Conservation (phyloP, 2,797 vertebrate genomes). For the Steatocranus sp. region DNA sequence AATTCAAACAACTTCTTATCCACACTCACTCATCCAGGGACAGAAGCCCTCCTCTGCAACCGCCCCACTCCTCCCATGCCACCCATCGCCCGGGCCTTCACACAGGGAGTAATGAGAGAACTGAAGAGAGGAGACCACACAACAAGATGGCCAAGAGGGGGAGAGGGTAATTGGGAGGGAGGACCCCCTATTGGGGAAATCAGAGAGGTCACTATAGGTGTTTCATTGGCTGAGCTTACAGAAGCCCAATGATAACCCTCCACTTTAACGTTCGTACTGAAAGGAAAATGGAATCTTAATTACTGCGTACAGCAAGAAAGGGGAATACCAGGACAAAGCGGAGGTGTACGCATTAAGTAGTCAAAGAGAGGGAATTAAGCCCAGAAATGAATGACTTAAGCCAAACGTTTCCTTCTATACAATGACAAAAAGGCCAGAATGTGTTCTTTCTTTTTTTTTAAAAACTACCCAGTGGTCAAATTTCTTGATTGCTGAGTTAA, state of each 20-base stretch:
- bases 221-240: constrained; percentile 63
- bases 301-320: constrained; percentile 43
- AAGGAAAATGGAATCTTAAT: constrained; percentile 75
- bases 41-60: constrained; percentile 60
- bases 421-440: background rate
- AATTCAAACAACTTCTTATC: constrained; percentile 85
- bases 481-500: background rate
- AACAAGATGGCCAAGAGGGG: constrained; percentile 64
- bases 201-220: constrained; percentile 75
- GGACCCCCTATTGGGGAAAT: constrained; percentile 60
- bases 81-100: constrained; percentile 63
- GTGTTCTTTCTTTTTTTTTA: background rate
- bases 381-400: constrained; percentile 43
- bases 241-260: constrained; percentile 68
- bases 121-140: constrained; percentile 75
- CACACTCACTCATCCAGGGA: constrained; percentile 80
- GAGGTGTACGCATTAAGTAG: constrained; percentile 53
- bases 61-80: constrained; percentile 60
- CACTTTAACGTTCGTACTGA: constrained; percentile 71
- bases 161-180: constrained; percentile 25
- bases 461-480: background rate
- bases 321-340: constrained; percentile 39
- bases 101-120: constrained; percentile 71
- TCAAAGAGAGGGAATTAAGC: constrained; percentile 59
- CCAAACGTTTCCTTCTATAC: constrained; percentile 24